Percentiles rank a stretch among this genome's conserved stretches.
phyloP scores from a whole-genome alignment of 2,797 vertebrate genomes.

The Rhinella marina region DNA sequence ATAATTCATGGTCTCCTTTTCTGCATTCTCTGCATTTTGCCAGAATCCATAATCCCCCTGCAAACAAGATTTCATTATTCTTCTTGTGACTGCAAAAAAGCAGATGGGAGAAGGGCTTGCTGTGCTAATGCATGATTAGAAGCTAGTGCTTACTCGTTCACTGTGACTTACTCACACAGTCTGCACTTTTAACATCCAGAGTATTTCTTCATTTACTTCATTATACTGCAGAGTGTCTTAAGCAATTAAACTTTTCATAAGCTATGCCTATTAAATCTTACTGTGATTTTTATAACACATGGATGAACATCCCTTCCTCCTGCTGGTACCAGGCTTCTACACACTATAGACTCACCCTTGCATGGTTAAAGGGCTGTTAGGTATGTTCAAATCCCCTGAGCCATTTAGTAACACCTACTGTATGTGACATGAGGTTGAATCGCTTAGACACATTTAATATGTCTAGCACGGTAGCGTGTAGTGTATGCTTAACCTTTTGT shows the following conservation, averaged over 20 bases:
- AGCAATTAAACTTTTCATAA: conserved; percentile 40
- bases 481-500: conserved; percentile 21
- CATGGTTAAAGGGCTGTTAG: conserved; percentile 22
- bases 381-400: conserved; percentile 30
- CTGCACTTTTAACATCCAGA: conserved; percentile 43
- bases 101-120: conserved; percentile 49
- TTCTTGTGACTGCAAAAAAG: conserved; percentile 55
- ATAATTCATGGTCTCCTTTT: conserved; percentile 61
- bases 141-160: conserved; percentile 37
- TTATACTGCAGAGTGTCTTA: conserved; percentile 25
- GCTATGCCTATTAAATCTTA: conserved; percentile 19
- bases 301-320: not conserved
- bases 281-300: not conserved
- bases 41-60: conserved; percentile 55
- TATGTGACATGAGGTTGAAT: conserved; percentile 31
- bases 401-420: conserved; percentile 35
- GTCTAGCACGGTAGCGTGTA: conserved; percentile 1
- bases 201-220: not conserved
- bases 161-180: conserved; percentile 34
- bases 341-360: not conserved
- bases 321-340: not conserved
- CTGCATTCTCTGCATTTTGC: conserved; percentile 62
- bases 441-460: conserved; percentile 22
- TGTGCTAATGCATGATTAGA: conserved; percentile 59
- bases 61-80: conserved; percentile 61